Conservation (phyloP, 2,888 invertebrate species). For the Allophyes oxyacanthae region DNA sequence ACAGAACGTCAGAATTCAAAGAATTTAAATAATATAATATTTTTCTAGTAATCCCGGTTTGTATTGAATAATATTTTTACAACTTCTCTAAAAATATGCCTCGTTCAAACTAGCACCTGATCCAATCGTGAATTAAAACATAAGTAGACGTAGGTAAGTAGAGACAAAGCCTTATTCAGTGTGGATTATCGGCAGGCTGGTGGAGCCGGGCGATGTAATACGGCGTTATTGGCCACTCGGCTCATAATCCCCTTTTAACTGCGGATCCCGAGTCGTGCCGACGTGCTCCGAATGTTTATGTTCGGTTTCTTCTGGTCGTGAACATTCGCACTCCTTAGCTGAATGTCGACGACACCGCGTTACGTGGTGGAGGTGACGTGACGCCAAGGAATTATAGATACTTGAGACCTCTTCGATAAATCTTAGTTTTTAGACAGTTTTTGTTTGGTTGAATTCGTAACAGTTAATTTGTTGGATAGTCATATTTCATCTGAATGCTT, state of each 20-base stretch:
- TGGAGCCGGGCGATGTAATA: conserved; percentile 64
- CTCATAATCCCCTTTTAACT: conserved; percentile 88
- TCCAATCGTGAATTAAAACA: conserved; percentile 15
- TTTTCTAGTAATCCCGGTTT: too few relatives aligned
- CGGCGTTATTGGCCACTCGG: conserved; percentile 83
- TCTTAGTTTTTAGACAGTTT: background rate
- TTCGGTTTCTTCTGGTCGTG: conserved; percentile 70
- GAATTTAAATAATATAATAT: too few relatives aligned
- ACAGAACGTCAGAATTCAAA: too few relatives aligned
- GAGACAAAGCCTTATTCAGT: conserved; percentile 70
- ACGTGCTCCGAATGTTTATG: conserved; percentile 82
- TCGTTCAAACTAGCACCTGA: conserved; percentile 2
- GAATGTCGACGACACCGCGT: conserved; percentile 65
- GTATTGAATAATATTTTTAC: background rate
- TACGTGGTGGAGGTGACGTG: conserved; percentile 39
- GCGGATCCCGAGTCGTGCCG: conserved; percentile 72
- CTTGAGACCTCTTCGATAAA: conserved; percentile 7
- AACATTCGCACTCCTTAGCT: conserved; percentile 81
- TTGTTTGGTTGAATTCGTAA: too few relatives aligned
- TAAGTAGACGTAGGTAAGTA: conserved; percentile 46
- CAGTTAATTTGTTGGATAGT: too few relatives aligned
- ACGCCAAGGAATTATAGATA: conserved; percentile 26
- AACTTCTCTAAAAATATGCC: background rate
- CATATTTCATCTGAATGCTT: too few relatives aligned
- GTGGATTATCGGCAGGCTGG: conserved; percentile 71